Evolutionary conservation across 2,888 invertebrate species (phyloP).

Genomic region (Andricus quercusramuli): DNA sequence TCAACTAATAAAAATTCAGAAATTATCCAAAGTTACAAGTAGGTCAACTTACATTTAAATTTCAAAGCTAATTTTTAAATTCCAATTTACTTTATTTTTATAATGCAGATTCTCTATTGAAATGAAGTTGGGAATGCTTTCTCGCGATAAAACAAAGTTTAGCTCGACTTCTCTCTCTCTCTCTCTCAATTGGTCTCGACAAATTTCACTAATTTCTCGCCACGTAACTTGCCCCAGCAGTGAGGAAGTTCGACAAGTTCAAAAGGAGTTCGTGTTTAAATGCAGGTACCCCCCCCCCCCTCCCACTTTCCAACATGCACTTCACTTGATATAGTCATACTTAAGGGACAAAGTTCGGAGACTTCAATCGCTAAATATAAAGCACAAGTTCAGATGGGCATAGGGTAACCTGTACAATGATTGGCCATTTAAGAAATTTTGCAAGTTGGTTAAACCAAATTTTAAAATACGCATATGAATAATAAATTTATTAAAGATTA

Average conservation of each 20-base stretch:
- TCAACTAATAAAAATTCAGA: neutral
- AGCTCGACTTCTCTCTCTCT: neutral
- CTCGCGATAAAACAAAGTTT: neutral
- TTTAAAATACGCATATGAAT: too few relatives aligned
- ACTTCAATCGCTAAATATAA: slow-evolving; percentile 21
- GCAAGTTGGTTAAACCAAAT: too few relatives aligned
- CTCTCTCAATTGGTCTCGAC: neutral
- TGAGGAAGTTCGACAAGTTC: slow-evolving; percentile 29
- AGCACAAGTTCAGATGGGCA: neutral
- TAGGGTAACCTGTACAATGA: neutral
- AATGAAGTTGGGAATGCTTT: neutral
- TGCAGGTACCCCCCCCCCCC: slow-evolving; percentile 11
- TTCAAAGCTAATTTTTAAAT: neutral
- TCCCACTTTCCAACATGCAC: slow-evolving; percentile 3
- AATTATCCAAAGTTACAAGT: neutral
- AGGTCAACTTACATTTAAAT: neutral
- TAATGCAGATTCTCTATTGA: neutral
- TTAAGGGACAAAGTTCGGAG: slow-evolving; percentile 9
- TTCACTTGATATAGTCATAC: neutral
- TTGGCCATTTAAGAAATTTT: too few relatives aligned
- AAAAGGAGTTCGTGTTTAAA: slow-evolving; percentile 31
- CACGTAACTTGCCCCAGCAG: slow-evolving; percentile 15
- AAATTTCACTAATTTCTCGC: slow-evolving; percentile 30
- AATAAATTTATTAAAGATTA: too few relatives aligned
- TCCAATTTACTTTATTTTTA: neutral